These are phyloP conservation scores for Philhelius pedissequus DNA, from an alignment of 2,888 invertebrate species.

Conservation along the genomic window DNA sequence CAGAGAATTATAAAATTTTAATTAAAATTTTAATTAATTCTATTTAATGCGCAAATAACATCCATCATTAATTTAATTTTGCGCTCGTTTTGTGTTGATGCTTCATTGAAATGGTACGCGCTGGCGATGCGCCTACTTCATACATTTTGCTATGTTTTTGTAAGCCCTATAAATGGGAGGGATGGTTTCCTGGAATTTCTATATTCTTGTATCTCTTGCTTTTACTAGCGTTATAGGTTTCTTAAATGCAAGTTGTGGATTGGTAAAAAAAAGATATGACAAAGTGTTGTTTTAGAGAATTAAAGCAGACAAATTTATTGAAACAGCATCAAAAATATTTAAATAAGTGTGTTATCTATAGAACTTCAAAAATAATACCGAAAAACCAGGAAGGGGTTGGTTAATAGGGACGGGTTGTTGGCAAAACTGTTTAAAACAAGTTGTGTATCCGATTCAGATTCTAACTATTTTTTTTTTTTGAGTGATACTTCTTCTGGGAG, in stretches of 20 bases:
- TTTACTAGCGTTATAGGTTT: not conserved
- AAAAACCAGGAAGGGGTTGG: too few relatives aligned
- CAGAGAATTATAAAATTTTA: constrained; percentile 59
- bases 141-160: not conserved
- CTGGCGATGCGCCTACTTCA: constrained; percentile 26
- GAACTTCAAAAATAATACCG: too few relatives aligned
- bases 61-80: constrained; percentile 70
- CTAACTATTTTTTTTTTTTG: too few relatives aligned
- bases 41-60: constrained; percentile 70
- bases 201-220: not conserved
- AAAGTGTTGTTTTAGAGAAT: too few relatives aligned
- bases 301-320: too few relatives aligned
- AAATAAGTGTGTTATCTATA: too few relatives aligned
- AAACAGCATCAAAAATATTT: too few relatives aligned
- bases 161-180: not conserved
- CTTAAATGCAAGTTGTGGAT: not conserved
- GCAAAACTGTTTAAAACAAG: too few relatives aligned
- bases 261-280: not conserved
- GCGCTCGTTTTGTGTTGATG: constrained; percentile 56
- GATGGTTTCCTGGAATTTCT: not conserved
- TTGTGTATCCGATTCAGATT: too few relatives aligned
- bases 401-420: too few relatives aligned
- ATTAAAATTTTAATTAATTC: constrained; percentile 70
- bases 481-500: too few relatives aligned
- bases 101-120: constrained; percentile 39